phyloP scores from a whole-genome alignment of 2,113 vertebrate species.

The Salvelinus fontinalis region DNA sequence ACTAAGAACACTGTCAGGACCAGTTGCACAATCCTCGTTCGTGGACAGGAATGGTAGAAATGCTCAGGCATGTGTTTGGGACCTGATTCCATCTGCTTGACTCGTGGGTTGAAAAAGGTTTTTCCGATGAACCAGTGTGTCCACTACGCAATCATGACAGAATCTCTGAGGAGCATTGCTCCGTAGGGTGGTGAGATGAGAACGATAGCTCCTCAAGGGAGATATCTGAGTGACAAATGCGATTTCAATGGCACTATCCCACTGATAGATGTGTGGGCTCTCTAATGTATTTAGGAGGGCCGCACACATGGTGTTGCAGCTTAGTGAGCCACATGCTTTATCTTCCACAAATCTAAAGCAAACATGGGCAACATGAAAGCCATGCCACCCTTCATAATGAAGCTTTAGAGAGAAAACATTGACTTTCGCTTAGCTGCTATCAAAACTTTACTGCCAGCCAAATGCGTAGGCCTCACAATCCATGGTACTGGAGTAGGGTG shows the following conservation, averaged over 20 bases:
- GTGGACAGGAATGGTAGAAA: constrained; percentile 30
- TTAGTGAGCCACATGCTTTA: constrained; percentile 49
- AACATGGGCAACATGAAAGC: constrained; percentile 54
- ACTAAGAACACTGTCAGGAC: constrained; percentile 58
- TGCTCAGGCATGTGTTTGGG: neutral
- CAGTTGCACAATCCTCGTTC: constrained; percentile 14
- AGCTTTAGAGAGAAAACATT: constrained; percentile 68
- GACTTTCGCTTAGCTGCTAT: constrained; percentile 47
- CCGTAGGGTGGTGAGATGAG: neutral
- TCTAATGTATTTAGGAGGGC: neutral
- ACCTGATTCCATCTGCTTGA: neutral
- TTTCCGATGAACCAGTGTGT: neutral
- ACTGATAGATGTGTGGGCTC: neutral
- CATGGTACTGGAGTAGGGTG: neutral
- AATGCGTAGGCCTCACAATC: constrained; percentile 62
- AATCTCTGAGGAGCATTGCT: neutral
- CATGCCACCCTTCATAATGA: constrained; percentile 20
- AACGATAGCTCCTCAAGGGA: neutral
- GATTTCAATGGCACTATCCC: neutral
- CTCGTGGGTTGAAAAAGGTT: too few relatives aligned
- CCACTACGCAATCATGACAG: neutral
- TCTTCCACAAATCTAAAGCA: constrained; percentile 67
- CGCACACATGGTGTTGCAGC: constrained; percentile 28
- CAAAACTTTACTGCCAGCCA: constrained; percentile 49
- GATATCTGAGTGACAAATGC: neutral